These are phyloP conservation scores for Altica lythri DNA, from an alignment of 2,888 invertebrate species.

Conservation along the genomic window DNA sequence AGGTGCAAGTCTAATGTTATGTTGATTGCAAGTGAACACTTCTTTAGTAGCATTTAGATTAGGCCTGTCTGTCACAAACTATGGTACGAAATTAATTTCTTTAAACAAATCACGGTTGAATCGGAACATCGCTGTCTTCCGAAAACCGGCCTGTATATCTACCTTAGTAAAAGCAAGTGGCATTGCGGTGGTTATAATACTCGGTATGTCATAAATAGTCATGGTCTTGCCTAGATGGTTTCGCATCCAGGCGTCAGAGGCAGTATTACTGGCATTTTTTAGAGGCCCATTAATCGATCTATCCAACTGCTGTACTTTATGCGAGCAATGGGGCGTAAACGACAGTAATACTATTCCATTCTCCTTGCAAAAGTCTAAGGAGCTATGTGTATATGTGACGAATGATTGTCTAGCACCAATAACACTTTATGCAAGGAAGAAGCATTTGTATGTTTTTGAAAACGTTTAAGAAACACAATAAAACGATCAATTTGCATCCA, in stretches of 20 bases:
- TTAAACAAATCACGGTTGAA: not conserved
- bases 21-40: not conserved
- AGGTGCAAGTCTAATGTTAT: not conserved
- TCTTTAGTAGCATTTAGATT: not conserved
- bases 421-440: not conserved
- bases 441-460: not conserved
- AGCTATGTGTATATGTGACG: not conserved
- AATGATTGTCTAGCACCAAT: not conserved
- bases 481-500: too few species aligned
- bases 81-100: not conserved
- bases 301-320: too few species aligned
- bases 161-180: too few species aligned
- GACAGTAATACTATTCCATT: not conserved
- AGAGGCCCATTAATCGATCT: too few species aligned
- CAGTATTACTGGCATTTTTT: not conserved
- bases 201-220: too few species aligned
- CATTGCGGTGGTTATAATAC: too few species aligned
- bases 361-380: too few species aligned
- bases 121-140: not conserved
- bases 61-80: not conserved
- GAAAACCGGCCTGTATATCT: not conserved
- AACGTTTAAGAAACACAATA: not conserved
- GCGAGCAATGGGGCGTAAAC: not conserved
- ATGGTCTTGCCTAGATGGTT: not conserved
- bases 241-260: conserved; percentile 3